Conservation (phyloP, 2,797 vertebrate genomes). For the Gymnodraco acuticeps region DNA sequence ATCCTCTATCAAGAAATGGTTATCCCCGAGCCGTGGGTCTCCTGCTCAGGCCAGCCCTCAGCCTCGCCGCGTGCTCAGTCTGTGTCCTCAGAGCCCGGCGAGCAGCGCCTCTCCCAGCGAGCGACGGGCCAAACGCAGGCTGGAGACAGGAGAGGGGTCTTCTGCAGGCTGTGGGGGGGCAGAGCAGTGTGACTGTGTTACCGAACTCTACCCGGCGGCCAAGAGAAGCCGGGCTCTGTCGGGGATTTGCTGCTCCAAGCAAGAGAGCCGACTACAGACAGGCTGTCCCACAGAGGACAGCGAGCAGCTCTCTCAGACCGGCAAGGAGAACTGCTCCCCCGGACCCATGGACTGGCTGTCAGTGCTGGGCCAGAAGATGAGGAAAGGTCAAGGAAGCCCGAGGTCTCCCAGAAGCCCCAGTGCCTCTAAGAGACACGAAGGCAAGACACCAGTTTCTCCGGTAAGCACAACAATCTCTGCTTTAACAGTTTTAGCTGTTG, state of each 20-base stretch:
- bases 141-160: slow-evolving; percentile 84
- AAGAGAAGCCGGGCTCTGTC: slow-evolving; percentile 82
- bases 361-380: slow-evolving; percentile 89
- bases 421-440: slow-evolving; percentile 80
- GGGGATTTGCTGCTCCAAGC: slow-evolving; percentile 45
- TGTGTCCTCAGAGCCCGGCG: slow-evolving; percentile 80
- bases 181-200: slow-evolving; percentile 84
- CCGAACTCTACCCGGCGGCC: slow-evolving; percentile 81
- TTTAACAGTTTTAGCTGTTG: not conserved
- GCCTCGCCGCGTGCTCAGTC: slow-evolving; percentile 82
- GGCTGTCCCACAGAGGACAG: slow-evolving; percentile 45
- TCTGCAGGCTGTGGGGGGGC: slow-evolving; percentile 68
- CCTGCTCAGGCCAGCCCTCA: slow-evolving; percentile 67
- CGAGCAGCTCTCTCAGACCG: slow-evolving; percentile 53
- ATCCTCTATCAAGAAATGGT: slow-evolving; percentile 90
- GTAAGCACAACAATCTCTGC: slow-evolving; percentile 65
- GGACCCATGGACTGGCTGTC: slow-evolving; percentile 90
- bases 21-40: slow-evolving; percentile 82
- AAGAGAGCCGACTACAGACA: slow-evolving; percentile 26
- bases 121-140: slow-evolving; percentile 90
- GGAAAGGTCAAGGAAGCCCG: slow-evolving; percentile 73
- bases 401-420: slow-evolving; percentile 76
- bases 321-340: slow-evolving; percentile 93
- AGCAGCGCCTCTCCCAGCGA: slow-evolving; percentile 74
- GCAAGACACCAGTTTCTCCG: slow-evolving; percentile 72